Evolutionary conservation across 2,888 invertebrate species (phyloP).

Genomic region (Carabus problematicus): DNA sequence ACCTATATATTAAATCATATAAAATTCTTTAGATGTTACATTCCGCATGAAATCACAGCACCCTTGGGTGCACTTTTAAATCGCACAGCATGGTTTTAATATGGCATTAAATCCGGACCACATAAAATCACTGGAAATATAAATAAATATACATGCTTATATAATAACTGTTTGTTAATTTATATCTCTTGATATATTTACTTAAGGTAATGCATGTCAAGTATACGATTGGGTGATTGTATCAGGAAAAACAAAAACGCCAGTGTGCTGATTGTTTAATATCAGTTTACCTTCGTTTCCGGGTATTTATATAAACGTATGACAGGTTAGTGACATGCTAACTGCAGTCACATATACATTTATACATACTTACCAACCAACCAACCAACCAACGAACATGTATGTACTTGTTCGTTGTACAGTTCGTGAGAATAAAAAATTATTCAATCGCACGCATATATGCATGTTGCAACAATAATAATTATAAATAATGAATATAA

Average conservation of each 20-base stretch:
- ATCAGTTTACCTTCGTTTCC: conserved; percentile 29
- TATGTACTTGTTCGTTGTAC: not conserved
- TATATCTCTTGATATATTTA: conserved; percentile 13
- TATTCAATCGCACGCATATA: conserved; percentile 19
- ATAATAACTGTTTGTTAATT: not conserved
- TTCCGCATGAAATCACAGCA: not conserved
- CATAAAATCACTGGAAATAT: too few relatives aligned
- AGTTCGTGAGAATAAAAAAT: conserved; percentile 19
- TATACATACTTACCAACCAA: not conserved
- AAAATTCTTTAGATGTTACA: too few relatives aligned
- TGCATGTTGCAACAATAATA: conserved; percentile 10
- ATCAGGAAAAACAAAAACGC: conserved; percentile 13
- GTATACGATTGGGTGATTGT: too few relatives aligned
- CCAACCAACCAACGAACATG: not conserved
- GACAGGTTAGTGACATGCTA: conserved; percentile 21
- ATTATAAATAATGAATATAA: conserved; percentile 25
- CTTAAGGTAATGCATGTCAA: conserved; percentile 2
- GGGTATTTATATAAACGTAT: conserved; percentile 28
- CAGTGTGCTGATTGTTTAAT: conserved; percentile 12
- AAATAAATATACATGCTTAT: too few relatives aligned
- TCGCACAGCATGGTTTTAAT: conserved; percentile 7
- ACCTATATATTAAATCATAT: not conserved
- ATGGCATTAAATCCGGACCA: not conserved
- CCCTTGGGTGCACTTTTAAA: conserved; percentile 2
- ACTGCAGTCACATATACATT: not conserved